Percentiles rank a stretch among this genome's conserved stretches.
Conservation (phyloP, 2,797 vertebrate species). For the Malacoraja senta region DNA sequence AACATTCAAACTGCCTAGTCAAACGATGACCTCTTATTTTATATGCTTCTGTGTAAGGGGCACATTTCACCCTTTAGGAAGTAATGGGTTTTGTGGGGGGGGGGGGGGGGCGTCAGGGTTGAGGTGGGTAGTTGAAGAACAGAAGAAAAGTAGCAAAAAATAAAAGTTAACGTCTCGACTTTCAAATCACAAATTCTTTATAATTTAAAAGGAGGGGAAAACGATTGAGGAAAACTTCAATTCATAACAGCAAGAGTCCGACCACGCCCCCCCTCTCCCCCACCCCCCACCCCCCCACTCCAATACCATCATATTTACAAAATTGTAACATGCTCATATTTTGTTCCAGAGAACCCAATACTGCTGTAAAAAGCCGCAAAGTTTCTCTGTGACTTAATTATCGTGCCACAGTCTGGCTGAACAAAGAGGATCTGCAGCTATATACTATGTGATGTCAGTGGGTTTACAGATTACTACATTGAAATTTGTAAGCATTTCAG, state of each 20-base stretch:
- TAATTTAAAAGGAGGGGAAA: neutral
- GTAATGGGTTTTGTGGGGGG: neutral
- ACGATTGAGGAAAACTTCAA: neutral
- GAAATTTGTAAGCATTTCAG: constrained; percentile 35
- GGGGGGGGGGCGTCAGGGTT: too few species aligned
- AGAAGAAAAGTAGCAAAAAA: neutral
- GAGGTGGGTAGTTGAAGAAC: neutral
- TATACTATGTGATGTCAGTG: constrained; percentile 31
- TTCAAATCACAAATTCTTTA: neutral
- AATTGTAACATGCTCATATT: neutral
- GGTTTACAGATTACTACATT: constrained; percentile 11
- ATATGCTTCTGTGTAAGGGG: neutral
- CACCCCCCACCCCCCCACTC: too few species aligned
- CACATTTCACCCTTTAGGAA: neutral
- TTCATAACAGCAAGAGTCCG: neutral
- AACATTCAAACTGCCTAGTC: neutral
- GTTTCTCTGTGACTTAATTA: constrained; percentile 13
- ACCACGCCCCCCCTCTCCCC: neutral
- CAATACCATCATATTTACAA: neutral
- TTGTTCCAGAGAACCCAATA: constrained; percentile 12
- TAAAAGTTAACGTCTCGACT: neutral
- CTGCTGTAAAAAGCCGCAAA: neutral
- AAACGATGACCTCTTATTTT: neutral
- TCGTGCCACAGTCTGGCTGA: neutral
- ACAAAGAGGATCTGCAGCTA: constrained; percentile 27